Percentiles rank a stretch among this genome's conserved stretches.
phyloP scores from a whole-genome alignment of 2,113 vertebrate genomes.

The Vimba vimba region DNA sequence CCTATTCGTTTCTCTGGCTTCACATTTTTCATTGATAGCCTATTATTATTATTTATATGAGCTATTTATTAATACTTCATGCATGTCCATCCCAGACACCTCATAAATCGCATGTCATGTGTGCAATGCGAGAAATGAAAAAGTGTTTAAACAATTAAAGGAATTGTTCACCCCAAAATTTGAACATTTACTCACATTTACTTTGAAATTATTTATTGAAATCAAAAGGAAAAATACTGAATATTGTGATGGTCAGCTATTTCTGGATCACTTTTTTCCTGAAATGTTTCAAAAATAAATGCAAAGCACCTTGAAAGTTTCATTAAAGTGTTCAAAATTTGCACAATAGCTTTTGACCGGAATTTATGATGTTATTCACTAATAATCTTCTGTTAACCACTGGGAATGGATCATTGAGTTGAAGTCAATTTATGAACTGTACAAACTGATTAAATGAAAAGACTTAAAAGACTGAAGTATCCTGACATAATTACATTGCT shows the following conservation, averaged over 20 bases:
- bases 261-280: background rate
- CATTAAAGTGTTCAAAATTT: background rate
- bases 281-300: background rate
- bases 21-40: conserved; percentile 19
- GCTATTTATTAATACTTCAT: background rate
- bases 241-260: background rate
- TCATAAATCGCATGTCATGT: background rate
- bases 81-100: background rate
- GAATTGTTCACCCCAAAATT: too few relatives aligned
- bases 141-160: background rate
- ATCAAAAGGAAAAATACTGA: background rate
- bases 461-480: background rate
- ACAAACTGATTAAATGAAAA: too few relatives aligned
- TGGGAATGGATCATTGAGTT: background rate
- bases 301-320: background rate
- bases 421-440: background rate
- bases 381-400: background rate
- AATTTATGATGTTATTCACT: background rate
- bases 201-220: background rate
- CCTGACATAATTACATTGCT: background rate
- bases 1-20: conserved; percentile 12
- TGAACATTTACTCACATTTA: too few relatives aligned
- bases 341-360: background rate
- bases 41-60: background rate
- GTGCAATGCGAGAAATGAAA: background rate